phyloP scores from a whole-genome alignment of 1,140 invertebrate species.

The Caerostris extrusa region DNA sequence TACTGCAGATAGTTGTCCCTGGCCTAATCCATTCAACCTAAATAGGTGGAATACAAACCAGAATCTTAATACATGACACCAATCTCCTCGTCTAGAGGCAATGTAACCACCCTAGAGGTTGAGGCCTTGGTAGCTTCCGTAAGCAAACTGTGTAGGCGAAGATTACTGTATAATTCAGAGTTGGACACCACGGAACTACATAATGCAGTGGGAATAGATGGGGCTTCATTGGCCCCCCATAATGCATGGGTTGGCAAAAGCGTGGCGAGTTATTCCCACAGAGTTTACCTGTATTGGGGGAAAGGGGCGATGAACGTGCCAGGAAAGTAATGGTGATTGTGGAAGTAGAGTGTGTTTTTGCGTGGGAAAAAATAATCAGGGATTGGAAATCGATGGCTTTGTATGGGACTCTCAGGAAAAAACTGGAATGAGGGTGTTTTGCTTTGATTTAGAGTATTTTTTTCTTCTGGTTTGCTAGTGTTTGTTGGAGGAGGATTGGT shows the following conservation, averaged over 20 bases:
- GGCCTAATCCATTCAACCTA: not conserved
- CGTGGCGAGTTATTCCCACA: not conserved
- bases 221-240: not conserved
- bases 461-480: too few species aligned
- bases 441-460: not conserved
- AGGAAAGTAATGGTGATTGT: slow-evolving; percentile 12
- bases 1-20: too few species aligned
- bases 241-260: not conserved
- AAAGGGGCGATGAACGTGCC: not conserved
- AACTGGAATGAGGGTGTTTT: not conserved
- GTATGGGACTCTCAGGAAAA: not conserved
- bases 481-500: too few species aligned
- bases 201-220: not conserved
- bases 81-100: too few species aligned
- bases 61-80: not conserved
- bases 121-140: too few species aligned
- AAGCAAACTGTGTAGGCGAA: not conserved
- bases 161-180: not conserved
- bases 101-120: not conserved
- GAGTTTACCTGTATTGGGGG: not conserved
- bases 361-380: not conserved
- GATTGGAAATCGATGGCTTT: not conserved
- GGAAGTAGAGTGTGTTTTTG: not conserved
- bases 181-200: not conserved
- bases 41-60: not conserved